Evolutionary conservation across 2,797 vertebrate genomes (phyloP), one percentile per base, ranked within the genome.

Genomic region (Lophius americanus): DNA sequence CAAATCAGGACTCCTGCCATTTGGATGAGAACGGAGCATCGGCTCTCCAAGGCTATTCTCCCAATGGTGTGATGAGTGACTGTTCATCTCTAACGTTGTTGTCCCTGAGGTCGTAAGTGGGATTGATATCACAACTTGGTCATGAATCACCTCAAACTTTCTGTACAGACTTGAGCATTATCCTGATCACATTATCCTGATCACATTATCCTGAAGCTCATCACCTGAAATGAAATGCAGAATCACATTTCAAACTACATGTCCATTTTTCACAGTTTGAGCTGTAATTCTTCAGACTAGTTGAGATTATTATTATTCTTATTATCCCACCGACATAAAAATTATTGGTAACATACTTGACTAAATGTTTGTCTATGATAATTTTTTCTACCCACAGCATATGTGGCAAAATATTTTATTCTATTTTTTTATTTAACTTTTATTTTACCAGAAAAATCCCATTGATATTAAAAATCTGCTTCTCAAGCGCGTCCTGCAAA

Each of bases 1-100:
- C 62, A 68, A 62, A 67, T 12, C 11, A 64, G 43, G 61, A 14
- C 2, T 64, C 9, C 10, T 32, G 10, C 41, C 37, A 59, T 62
- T 64, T 55, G 7, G 46, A 52, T 43, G 37, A 54, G 36, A 70
- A 61, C 68, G 53, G 32, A 56, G 13, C 39, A 48, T 60, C 41
- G 33, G 50, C 9, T 11, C 6, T 23, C 23, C 23, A 37, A 43
- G 51, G 60, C 57, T 44, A 52, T 61, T 76, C 51, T 66, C 9
- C 4, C 12, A 14, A 44, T 23, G 51, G 38, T 54, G 49, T 67
- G 53, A 67, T 52, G 44, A 51, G 38, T 57, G n/a, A 36, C 58
- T 67, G n/a, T 51, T 61, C 58, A 7, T 47, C 44, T 54, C 9
- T 47, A 35, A 46, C 41, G n/a, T 44, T 51, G 14, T 7, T 38